Evolutionary conservation across 2,113 vertebrate genomes (phyloP).

Genomic region (Strix aluco): DNA sequence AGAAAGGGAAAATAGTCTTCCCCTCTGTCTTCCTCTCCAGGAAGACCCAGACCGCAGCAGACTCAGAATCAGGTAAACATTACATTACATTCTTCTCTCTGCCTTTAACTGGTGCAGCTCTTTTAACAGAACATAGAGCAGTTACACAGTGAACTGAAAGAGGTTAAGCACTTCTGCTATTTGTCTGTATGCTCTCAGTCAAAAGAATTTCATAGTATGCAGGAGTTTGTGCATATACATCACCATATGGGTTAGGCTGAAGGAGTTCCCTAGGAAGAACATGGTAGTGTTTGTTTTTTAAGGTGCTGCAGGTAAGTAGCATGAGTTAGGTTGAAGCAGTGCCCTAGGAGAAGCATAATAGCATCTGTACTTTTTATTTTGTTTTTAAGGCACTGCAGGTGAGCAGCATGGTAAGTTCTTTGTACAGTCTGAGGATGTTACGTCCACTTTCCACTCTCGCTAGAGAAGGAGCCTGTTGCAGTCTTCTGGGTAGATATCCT

Average conservation of each 20-base stretch:
- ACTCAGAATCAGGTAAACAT: constrained; percentile 67
- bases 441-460: not conserved
- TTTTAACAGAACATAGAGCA: constrained; percentile 10
- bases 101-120: constrained; percentile 64
- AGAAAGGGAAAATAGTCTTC: constrained; percentile 72
- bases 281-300: not conserved
- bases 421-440: not conserved
- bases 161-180: constrained; percentile 5
- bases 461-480: not conserved
- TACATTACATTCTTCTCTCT: constrained; percentile 67
- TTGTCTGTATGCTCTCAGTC: not conserved
- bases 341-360: not conserved
- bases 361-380: not conserved
- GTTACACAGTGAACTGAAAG: not conserved
- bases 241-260: not conserved
- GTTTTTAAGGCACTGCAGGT: not conserved
- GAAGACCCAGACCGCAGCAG: constrained; percentile 64
- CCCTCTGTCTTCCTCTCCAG: constrained; percentile 73
- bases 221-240: not conserved
- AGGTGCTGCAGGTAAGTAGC: constrained; percentile 43
- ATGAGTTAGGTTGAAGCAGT: not conserved
- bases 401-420: not conserved
- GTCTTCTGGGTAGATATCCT: not conserved
- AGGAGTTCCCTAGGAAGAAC: not conserved
- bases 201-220: not conserved